These are phyloP conservation scores for Anarrhichthys ocellatus DNA, from an alignment of 2,113 vertebrate species.

Conservation along the genomic window DNA sequence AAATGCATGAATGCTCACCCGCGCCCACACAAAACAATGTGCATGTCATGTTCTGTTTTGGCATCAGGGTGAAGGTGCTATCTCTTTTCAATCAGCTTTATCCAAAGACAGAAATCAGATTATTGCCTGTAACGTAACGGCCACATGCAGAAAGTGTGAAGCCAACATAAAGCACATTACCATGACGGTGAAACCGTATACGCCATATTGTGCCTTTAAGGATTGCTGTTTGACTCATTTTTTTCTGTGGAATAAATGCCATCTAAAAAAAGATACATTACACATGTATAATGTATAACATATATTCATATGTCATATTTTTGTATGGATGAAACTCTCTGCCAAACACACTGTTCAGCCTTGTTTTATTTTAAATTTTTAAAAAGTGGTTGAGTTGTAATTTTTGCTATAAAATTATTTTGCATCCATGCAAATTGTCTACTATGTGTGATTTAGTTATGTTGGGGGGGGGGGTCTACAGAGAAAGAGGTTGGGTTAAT, in stretches of 20 bases:
- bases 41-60: constrained; percentile 33
- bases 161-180: constrained; percentile 23
- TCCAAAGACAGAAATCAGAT: constrained; percentile 65
- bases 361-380: constrained; percentile 59
- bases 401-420: constrained; percentile 58
- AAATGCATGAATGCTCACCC: constrained; percentile 29
- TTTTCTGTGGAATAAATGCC: constrained; percentile 32
- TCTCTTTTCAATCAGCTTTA: constrained; percentile 62
- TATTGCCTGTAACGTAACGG: constrained; percentile 47
- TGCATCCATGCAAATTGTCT: constrained; percentile 47
- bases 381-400: constrained; percentile 38
- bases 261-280: constrained; percentile 42
- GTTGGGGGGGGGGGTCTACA: background rate
- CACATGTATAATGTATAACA: constrained; percentile 56
- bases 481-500: constrained; percentile 39
- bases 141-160: constrained; percentile 38
- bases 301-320: constrained; percentile 49
- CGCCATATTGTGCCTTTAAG: constrained; percentile 51
- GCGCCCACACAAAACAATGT: constrained; percentile 4
- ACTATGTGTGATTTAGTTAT: constrained; percentile 37
- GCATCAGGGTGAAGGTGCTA: constrained; percentile 57
- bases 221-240: constrained; percentile 30
- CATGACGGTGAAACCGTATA: constrained; percentile 10
- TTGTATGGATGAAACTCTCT: constrained; percentile 44
- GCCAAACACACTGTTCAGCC: constrained; percentile 14